Evolutionary conservation across 1,140 invertebrate genomes (phyloP).

Genomic region (Drosophila kepulauana): DNA sequence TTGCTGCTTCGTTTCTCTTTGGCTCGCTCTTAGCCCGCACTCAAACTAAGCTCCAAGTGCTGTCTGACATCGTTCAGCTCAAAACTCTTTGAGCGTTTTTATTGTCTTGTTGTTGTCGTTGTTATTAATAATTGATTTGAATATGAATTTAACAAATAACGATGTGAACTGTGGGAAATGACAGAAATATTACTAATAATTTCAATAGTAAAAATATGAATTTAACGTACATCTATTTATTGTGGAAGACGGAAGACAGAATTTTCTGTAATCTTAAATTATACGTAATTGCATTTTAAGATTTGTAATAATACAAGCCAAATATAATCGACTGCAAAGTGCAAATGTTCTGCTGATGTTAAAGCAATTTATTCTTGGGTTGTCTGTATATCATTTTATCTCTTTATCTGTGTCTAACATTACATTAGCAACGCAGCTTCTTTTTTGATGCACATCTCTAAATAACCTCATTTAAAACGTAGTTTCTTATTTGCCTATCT

Average conservation of each 20-base stretch:
- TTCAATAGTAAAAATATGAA: neutral
- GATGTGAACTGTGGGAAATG: conserved; percentile 1
- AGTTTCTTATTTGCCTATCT: too few species aligned
- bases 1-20: conserved; percentile 24
- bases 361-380: too few species aligned
- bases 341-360: too few species aligned
- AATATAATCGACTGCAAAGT: too few species aligned
- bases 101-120: conserved; percentile 11
- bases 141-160: neutral
- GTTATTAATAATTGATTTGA: conserved; percentile 31
- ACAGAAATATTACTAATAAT: neutral
- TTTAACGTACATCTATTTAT: too few species aligned
- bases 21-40: conserved; percentile 27
- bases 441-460: neutral
- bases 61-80: conserved; percentile 2
- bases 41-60: neutral
- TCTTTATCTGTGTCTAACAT: neutral
- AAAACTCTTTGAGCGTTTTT: conserved; percentile 15
- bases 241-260: too few species aligned
- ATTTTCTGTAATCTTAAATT: too few species aligned
- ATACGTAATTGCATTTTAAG: too few species aligned
- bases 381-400: too few species aligned
- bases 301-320: too few species aligned
- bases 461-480: neutral
- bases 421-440: neutral